These are phyloP conservation scores for Macaca nemestrina DNA, from an alignment of 2,113 vertebrate species.

Conservation along the genomic window DNA sequence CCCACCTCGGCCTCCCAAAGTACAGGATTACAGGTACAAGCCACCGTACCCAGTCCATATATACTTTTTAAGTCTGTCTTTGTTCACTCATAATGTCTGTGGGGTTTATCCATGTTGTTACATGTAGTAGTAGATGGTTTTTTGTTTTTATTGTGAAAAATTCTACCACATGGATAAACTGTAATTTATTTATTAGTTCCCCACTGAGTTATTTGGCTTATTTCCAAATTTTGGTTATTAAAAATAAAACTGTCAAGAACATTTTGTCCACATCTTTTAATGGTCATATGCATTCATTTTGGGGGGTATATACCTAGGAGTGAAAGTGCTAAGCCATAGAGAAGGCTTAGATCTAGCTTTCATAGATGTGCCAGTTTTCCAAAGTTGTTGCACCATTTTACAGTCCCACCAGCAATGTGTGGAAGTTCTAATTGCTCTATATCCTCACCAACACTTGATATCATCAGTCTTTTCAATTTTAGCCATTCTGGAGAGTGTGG, in stretches of 20 bases:
- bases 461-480: neutral
- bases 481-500: neutral
- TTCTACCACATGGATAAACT: neutral
- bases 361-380: neutral
- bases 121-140: neutral
- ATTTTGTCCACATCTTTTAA: neutral
- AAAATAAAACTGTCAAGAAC: neutral
- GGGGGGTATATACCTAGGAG: neutral
- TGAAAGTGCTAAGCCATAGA: neutral
- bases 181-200: neutral
- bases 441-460: neutral
- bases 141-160: neutral
- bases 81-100: neutral
- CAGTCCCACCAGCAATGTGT: neutral
- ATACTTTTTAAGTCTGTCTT: neutral
- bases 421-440: neutral
- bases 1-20: too few species aligned
- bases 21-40: too few species aligned
- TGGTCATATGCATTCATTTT: neutral
- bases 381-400: neutral
- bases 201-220: neutral
- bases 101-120: neutral
- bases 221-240: neutral
- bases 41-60: neutral
- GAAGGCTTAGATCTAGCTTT: neutral